Conservation (phyloP, 2,797 vertebrate genomes). For the Sorex maritimensis region DNA sequence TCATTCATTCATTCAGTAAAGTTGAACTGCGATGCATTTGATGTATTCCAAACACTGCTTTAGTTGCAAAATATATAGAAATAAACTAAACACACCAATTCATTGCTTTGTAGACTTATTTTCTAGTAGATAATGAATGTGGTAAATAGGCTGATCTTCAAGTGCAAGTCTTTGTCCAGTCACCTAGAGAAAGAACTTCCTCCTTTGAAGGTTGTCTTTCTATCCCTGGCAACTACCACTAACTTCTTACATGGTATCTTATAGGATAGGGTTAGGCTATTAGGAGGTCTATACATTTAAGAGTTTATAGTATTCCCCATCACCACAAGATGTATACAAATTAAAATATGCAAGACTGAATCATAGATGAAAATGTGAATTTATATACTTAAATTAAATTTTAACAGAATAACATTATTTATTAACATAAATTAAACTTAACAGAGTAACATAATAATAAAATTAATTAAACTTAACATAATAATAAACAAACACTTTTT, state of each 20-base stretch:
- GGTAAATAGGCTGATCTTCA: neutral
- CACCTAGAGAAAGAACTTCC: neutral
- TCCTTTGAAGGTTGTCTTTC: neutral
- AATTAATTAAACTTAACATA: no score
- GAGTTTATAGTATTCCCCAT: neutral
- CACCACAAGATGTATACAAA: neutral
- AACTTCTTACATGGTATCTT: neutral
- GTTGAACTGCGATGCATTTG: neutral
- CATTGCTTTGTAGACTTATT: neutral
- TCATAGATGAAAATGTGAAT: no score
- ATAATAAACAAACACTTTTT: no score
- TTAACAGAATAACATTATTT: no score
- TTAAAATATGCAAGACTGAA: neutral
- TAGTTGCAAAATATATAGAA: neutral
- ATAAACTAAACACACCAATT: neutral
- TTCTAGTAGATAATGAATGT: neutral
- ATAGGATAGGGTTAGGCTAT: neutral
- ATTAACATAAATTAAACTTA: no score
- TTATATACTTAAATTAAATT: no score
- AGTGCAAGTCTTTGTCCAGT: neutral
- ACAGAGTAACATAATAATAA: no score
- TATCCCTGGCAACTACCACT: no score
- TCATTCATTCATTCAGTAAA: neutral
- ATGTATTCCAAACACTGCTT: neutral
- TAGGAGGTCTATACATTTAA: neutral